phyloP scores from a whole-genome alignment of 2,797 vertebrate species.

The Alouatta caraya region DNA sequence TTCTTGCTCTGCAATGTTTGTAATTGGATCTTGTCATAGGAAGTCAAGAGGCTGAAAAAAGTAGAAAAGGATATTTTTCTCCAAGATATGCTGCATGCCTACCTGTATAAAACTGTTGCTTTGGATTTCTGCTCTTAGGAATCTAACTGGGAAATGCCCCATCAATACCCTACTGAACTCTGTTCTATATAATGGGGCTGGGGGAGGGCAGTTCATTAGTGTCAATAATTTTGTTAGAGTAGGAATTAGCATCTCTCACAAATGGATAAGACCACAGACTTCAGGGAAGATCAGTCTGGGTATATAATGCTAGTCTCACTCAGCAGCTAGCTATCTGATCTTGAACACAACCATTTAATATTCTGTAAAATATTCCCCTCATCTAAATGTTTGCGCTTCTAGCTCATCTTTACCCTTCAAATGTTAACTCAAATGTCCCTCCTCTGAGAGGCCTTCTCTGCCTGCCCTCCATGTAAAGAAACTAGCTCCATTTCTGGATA shows the following conservation, averaged over 20 bases:
- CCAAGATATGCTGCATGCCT: not conserved
- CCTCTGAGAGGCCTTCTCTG: not conserved
- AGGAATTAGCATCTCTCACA: not conserved
- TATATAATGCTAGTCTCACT: not conserved
- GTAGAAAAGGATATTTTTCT: not conserved
- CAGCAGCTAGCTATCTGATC: not conserved
- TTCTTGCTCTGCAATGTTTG: not conserved
- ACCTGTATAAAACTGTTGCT: not conserved
- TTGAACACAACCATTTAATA: not conserved
- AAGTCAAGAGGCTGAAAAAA: conserved; percentile 28
- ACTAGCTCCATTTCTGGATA: not conserved
- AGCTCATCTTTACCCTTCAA: not conserved
- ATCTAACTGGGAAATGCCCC: not conserved
- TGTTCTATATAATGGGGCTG: not conserved
- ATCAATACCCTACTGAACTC: not conserved
- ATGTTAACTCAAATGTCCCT: not conserved
- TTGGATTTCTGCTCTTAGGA: not conserved
- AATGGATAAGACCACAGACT: not conserved
- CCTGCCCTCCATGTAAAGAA: not conserved
- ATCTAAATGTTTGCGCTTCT: not conserved
- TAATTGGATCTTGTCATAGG: not conserved
- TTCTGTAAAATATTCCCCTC: not conserved
- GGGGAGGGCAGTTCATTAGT: not conserved
- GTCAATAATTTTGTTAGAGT: not conserved
- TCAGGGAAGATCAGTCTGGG: not conserved